Evolutionary conservation across 2,797 vertebrate genomes (phyloP).

Genomic region (Heterohyrax brucei): DNA sequence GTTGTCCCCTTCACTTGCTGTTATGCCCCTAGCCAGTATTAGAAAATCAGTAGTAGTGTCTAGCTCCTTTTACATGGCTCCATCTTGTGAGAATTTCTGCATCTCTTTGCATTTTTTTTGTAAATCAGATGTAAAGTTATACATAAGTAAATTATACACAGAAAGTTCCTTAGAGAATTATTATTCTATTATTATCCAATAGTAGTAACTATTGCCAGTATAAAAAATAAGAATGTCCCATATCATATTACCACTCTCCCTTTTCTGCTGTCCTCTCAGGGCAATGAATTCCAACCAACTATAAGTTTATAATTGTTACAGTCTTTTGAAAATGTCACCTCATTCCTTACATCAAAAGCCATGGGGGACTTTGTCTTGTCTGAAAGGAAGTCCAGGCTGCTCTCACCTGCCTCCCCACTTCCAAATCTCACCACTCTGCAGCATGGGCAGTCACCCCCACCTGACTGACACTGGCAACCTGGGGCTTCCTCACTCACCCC

Average conservation of each 20-base stretch:
- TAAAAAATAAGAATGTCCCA: background rate
- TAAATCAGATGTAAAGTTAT: background rate
- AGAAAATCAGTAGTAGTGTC: background rate
- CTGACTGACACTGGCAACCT: background rate
- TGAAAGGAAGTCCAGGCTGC: background rate
- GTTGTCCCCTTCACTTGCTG: background rate
- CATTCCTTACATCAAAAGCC: background rate
- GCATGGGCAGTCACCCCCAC: background rate
- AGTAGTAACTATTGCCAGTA: background rate
- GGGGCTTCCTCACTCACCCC: background rate
- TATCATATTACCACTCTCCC: too few relatives aligned
- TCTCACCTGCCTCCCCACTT: accelerated
- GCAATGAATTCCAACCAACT: background rate
- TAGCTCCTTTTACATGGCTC: background rate
- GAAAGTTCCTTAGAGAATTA: constrained; percentile 26
- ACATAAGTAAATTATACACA: background rate
- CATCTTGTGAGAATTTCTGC: constrained; percentile 34
- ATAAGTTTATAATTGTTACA: background rate
- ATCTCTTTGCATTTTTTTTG: constrained; percentile 51
- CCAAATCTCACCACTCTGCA: background rate
- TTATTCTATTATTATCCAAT: background rate
- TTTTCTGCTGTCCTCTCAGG: background rate
- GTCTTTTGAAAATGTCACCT: background rate
- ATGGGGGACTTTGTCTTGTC: background rate
- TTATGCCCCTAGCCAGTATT: background rate